Evolutionary conservation across 2,888 invertebrate species (phyloP), one percentile per base, ranked within the genome.

Genomic region (Herminia tarsipennalis): DNA sequence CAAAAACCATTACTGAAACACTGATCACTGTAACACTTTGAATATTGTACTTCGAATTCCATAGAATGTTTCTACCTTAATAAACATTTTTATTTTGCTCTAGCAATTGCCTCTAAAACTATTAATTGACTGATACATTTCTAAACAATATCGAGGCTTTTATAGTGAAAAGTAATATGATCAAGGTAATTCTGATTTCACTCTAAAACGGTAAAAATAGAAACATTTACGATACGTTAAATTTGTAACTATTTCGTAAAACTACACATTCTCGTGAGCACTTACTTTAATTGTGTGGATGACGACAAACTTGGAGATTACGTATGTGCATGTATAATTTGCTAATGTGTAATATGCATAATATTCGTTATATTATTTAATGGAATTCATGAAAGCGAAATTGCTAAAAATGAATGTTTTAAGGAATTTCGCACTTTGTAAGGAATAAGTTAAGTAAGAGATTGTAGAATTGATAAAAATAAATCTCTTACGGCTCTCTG

Each of bases 91-190:
- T 10, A 1, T 17, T n/a, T 17, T 5, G 13, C 3, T 25, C 18
- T 44, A 35, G 2, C 17, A 32, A 32, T 27, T 32, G 17, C 5
- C 24, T 5, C 48, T 39, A 51, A 21, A 20, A 16, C 14, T 30
- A 24, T 14, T 2, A 47, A 45, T 16, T 44, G 58, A 56, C 66
- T 62, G 62, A 56, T 65, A 50, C 34, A 43, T 37, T 8, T 30
- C 29, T 24, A 29, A 21, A 32, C n/a, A 36, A 14, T 27, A 13
- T 36, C 10, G 4, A 5, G 5, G 14, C 30, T 43, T 36, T 24
- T 43, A 43, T 43, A 43, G 10, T 16, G 6, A 29, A 28, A 24
- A 6, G 6, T 1, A 30, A 30, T 30, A 5, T 17, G 8, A 17
- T 29, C 41, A 42, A 34, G 28, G 28, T 22, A 9, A 29, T 22